Evolutionary conservation across 2,113 vertebrate species (phyloP), one percentile per base, ranked within the genome.

Genomic region (Anarhynchus alexandrinus): DNA sequence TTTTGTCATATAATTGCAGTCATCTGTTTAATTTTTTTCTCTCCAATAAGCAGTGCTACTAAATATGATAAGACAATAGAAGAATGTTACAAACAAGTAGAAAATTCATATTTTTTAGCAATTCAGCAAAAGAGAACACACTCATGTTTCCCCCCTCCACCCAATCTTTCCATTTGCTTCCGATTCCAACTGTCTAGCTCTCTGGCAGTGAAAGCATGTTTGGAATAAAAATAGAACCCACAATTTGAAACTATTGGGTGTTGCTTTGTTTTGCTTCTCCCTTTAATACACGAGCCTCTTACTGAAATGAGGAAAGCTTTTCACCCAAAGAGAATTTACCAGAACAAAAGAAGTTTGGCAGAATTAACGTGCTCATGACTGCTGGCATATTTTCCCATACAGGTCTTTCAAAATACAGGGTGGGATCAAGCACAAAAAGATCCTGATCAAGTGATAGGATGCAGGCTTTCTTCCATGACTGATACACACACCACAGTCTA

Each of bases 211-310:
- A 91, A 88, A 88, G 36, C 23, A 70, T 1, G 4, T 78, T 90
- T 91, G 65, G 72, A 92, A 58, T 74, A 94, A 96, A 95, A 95
- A 36, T 9, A 92, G 82, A 96, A 61, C 30, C 34, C 69, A 70
- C 38, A 59, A 72, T 89, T 58, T 82, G 43, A 90, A 95, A 74
- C 72, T 82, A 51, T 25, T 4, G 0, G 21, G 15, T 42, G 54
- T 76, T 73, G 25, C 52, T 72, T 71, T 88, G n/a, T 57, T 93
- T 77, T 82, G 23, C 43, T 72, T 85, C 82, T 59, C 45, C 62
- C 58, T 93, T 80, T 58, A 57, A 27, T 87, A 34, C 29, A n/a
- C 9, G 11, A 86, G 40, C 67, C 40, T 74, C 52, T 36, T 29
- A 29, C 21, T n/a, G 30, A 84, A 84, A 47, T 9, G 19, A 84